Evolutionary conservation across 2,113 vertebrate genomes (phyloP), one percentile per base, ranked within the genome.

Genomic region (Corydoras maculifer): DNA sequence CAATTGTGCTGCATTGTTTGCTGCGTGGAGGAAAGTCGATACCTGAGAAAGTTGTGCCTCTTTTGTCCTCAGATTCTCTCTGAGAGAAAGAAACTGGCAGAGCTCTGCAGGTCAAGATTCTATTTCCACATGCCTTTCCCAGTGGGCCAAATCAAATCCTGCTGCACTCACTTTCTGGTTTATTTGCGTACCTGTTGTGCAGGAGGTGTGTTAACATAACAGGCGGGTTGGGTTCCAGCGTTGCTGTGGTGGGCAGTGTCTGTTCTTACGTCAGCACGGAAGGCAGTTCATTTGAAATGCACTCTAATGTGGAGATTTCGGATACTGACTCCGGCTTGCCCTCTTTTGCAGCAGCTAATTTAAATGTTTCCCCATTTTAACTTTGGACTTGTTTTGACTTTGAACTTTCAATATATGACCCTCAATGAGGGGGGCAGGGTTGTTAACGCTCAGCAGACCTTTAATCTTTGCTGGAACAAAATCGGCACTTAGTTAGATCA

Each of bases 331-430:
- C 65, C 61, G 62, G 65, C 65, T 74, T 57, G 65, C 35, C 49
- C 58, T 80, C 77, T 75, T 73, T 72, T 73, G 72, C 63, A 59
- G 75, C 79, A 80, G 80, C 82, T 85, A 77, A 78, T 86, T 88
- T 86, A 67, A 85, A 84, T 72, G 51, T 82, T 87, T 77, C 81
- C 70, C 54, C 73, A 74, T 78, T 78, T 54, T 76, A 74, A 79
- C 86, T 89, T 89, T 90, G 88, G 88, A 88, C 86, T 84, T 82
- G 70, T 25, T 68, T 68, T 81, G 73, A 85, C 87, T 90, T 88
- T 89, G 85, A 91, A 88, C 86, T 88, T 79, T 77, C 80, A 75
- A 80, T 73, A 57, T 68, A 68, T n/a, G 67, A 73, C 72, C 69
- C 63, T 43, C 30, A 32, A 54, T 62, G 58, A 72, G 58, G 11